Percentiles rank a stretch among this genome's conserved stretches.
Conservation (phyloP, 2,888 invertebrate genomes). For the Conchocele bisecta region DNA sequence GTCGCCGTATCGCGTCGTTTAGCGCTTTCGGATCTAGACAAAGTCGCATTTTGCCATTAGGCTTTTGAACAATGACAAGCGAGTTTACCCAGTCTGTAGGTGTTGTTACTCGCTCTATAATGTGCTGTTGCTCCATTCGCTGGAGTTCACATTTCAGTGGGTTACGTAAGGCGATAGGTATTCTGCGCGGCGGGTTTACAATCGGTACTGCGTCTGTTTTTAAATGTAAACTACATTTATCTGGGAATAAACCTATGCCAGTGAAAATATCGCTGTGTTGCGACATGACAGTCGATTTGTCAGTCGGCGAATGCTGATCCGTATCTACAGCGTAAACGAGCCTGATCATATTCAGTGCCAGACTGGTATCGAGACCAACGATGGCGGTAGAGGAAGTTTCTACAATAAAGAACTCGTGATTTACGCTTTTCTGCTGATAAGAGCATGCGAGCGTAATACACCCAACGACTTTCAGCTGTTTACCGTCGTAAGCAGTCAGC, state of each 20-base stretch:
- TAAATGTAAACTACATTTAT: constrained; percentile 33
- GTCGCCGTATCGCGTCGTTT: constrained; percentile 47
- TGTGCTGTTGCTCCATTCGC: constrained; percentile 25
- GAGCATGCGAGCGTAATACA: background rate
- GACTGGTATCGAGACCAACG: constrained; percentile 7
- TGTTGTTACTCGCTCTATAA: constrained; percentile 39
- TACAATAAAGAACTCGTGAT: constrained; percentile 14
- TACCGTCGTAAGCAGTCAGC: constrained; percentile 13
- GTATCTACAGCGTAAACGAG: constrained; percentile 11
- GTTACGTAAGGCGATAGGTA: constrained; percentile 47
- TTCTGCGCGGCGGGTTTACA: constrained; percentile 37
- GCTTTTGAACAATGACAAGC: constrained; percentile 50
- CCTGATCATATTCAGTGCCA: background rate
- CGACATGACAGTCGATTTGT: background rate
- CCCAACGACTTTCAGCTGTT: constrained; percentile 4
- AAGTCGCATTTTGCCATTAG: constrained; percentile 38
- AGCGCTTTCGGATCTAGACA: constrained; percentile 55
- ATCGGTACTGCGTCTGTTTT: constrained; percentile 31
- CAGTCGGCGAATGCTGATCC: background rate
- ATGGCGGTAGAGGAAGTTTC: constrained; percentile 3
- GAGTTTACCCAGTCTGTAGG: constrained; percentile 57
- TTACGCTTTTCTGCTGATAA: background rate
- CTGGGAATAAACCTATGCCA: constrained; percentile 47
- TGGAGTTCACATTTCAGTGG: constrained; percentile 48
- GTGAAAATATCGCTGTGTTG: constrained; percentile 44